These are phyloP conservation scores for Digitonthophagus gazella DNA, from an alignment of 2,888 invertebrate genomes.

Conservation along the genomic window DNA sequence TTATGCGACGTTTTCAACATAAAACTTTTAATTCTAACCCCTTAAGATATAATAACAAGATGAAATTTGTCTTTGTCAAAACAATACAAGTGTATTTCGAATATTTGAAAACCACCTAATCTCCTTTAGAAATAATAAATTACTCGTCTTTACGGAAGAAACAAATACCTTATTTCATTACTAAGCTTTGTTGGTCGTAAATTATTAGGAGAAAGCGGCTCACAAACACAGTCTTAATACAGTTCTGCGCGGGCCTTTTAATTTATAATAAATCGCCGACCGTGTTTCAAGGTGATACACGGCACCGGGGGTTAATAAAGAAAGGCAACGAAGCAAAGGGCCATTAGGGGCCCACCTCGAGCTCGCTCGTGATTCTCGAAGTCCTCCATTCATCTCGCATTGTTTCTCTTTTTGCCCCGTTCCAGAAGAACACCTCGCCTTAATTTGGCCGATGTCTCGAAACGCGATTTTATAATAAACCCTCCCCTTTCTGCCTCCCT, in stretches of 20 bases:
- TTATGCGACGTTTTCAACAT: too few species aligned
- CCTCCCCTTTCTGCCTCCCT: too few species aligned
- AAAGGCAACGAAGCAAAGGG: neutral
- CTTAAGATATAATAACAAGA: neutral
- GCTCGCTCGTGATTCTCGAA: neutral
- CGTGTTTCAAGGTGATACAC: neutral
- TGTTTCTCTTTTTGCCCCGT: neutral
- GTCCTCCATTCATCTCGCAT: neutral
- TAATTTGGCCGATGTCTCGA: neutral
- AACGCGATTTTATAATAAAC: neutral
- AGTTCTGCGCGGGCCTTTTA: neutral
- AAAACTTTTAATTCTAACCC: too few species aligned
- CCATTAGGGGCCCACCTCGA: neutral
- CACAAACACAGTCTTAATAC: neutral
- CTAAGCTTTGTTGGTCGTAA: neutral
- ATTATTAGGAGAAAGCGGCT: neutral
- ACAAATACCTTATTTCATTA: neutral
- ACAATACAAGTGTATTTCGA: neutral
- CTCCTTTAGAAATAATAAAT: neutral
- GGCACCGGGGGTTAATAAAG: neutral
- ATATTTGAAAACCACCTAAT: neutral
- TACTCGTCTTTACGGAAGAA: neutral
- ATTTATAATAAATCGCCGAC: neutral
- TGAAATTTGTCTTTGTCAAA: neutral
- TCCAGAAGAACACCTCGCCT: neutral